Evolutionary conservation across 2,888 invertebrate species (phyloP), one percentile per base, ranked within the genome.

Genomic region (Adelognathus sp.): DNA sequence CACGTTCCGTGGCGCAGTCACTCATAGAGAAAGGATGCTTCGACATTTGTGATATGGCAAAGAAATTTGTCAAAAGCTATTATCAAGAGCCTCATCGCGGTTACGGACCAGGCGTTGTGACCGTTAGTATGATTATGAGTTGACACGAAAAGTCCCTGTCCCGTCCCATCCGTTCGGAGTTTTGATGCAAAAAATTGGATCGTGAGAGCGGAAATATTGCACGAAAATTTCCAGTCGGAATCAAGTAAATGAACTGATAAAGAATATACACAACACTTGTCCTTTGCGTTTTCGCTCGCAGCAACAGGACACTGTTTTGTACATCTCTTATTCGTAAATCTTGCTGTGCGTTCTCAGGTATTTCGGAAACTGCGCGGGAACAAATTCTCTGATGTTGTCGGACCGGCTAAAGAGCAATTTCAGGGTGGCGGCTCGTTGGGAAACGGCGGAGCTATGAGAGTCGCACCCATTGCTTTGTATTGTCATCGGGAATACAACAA

Each of bases 401-500:
- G 90, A 61, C 95, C 96, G 29, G 96, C 95, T 1, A 92, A 88
- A 60, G 92, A 93, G 82, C 95, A 95, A 87, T 96, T 95, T 88
- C 89, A 92, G 83, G 95, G 96, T 1, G 76, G 84, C 77, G 96
- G 96, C 0, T 96, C 96, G 1, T 95, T 93, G 90, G 96, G 96
- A n/a, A 96, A 96, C 90, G 96, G 96, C 1, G 95, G 94, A 52
- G 95, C 95, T 0, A 96, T 96, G 96, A 92, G 96, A 84, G 92
- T 95, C 27, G 91, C 94, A 21, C 96, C 96, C 1, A 90, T 95
- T 44, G 93, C 95, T 0, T 89, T 96, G 52, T 95, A 93, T 88
- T 94, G 92, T 81, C 91, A 93, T 74, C 91, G 92, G 71, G 91
- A 93, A 80, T 92, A 93, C 72, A 87, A 92, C 54, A 86, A 86